These are phyloP conservation scores for Hecatera dysodea DNA, from an alignment of 2,888 invertebrate genomes.

Conservation along the genomic window DNA sequence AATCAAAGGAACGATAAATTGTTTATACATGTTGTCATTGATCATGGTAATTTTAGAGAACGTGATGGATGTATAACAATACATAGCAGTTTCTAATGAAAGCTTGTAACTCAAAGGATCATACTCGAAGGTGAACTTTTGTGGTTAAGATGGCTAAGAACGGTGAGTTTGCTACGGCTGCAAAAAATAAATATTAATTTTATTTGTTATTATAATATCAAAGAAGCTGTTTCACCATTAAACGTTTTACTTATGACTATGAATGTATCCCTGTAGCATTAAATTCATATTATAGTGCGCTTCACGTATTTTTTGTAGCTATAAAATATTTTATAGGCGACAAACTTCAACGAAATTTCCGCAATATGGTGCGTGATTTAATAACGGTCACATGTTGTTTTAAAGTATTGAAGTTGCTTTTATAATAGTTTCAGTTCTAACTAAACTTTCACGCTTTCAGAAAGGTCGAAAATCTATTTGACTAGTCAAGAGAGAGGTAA, in stretches of 20 bases:
- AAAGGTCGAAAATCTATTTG: slow-evolving; percentile 30
- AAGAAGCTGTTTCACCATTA: slow-evolving; percentile 10
- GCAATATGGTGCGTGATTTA: slow-evolving; percentile 77
- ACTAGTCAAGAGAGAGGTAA: background rate
- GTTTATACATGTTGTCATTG: slow-evolving; percentile 34
- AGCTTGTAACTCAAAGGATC: background rate
- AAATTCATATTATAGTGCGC: slow-evolving; percentile 59
- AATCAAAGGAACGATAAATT: slow-evolving; percentile 60
- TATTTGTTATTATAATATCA: slow-evolving; percentile 4
- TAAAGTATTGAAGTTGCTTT: slow-evolving; percentile 67
- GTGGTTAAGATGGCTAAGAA: background rate
- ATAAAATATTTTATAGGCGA: slow-evolving; percentile 72
- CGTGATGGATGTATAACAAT: background rate
- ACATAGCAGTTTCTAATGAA: background rate
- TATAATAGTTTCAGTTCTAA: slow-evolving; percentile 53
- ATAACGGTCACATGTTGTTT: slow-evolving; percentile 72
- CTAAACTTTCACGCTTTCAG: slow-evolving; percentile 43
- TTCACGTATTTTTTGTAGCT: slow-evolving; percentile 63
- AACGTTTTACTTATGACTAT: slow-evolving; percentile 45
- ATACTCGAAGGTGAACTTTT: too few relatives aligned
- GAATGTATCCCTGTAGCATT: slow-evolving; percentile 54
- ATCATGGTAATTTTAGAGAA: slow-evolving; percentile 22
- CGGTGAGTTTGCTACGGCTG: background rate
- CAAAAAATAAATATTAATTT: slow-evolving; percentile 5
- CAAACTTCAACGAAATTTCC: slow-evolving; percentile 71